A percentile compares a stretch with the other conserved stretches of the same genome.
These are phyloP conservation scores for Pontoporia blainvillei DNA, from an alignment of 2,113 vertebrate species.

Conservation along the genomic window DNA sequence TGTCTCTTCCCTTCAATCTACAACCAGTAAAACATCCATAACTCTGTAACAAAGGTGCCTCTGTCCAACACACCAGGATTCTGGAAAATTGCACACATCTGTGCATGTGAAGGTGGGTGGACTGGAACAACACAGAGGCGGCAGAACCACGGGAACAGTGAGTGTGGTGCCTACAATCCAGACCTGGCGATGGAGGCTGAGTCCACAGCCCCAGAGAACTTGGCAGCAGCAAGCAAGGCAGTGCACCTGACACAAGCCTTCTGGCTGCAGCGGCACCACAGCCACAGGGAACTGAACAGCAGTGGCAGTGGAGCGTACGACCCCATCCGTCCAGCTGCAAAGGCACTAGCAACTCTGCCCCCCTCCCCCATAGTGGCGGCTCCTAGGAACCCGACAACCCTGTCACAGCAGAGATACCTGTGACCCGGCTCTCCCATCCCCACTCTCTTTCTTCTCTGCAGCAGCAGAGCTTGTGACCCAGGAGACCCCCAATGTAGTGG, in stretches of 20 bases:
- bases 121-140: not conserved
- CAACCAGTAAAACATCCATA: not conserved
- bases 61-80: accelerated
- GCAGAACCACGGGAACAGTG: not conserved
- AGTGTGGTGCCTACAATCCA: not conserved
- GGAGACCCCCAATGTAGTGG: not conserved
- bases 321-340: not conserved
- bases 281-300: not conserved
- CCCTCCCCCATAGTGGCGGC: not conserved
- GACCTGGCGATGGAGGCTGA: not conserved
- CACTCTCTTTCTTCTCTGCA: not conserved
- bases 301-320: not conserved
- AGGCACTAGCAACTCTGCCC: not conserved
- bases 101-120: too few species aligned
- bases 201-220: not conserved
- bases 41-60: not conserved
- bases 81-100: not conserved
- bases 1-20: not conserved
- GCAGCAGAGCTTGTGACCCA: not conserved
- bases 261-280: accelerated
- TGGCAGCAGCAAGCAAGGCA: not conserved
- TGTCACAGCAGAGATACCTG: not conserved
- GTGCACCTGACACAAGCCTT: not conserved
- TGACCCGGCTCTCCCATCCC: not conserved
- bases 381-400: not conserved